These are phyloP conservation scores for Dicaeum eximium DNA, from an alignment of 2,113 vertebrate genomes.

Conservation along the genomic window DNA sequence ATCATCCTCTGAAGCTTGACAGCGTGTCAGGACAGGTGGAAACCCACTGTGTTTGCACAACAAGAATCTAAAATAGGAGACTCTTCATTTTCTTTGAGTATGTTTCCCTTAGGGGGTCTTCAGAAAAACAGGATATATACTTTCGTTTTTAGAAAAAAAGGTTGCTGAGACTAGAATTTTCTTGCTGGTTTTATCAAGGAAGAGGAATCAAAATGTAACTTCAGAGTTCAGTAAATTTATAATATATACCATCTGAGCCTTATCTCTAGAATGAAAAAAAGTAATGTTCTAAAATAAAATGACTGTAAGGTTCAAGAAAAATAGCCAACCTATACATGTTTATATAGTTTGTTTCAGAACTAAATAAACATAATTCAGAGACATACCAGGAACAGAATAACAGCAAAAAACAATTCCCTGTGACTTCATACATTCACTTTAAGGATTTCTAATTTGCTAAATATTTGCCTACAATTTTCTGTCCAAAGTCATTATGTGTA, in stretches of 20 bases:
- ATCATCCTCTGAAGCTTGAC: background rate
- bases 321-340: background rate
- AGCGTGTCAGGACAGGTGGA: background rate
- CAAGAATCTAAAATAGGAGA: slow-evolving; percentile 33
- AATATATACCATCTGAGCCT: background rate
- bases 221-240: background rate
- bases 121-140: slow-evolving; percentile 12
- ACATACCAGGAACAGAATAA: background rate
- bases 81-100: slow-evolving; percentile 37
- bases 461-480: background rate
- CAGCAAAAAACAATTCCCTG: background rate
- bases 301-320: background rate
- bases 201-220: background rate
- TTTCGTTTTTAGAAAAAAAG: background rate
- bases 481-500: background rate
- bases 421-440: background rate
- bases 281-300: background rate
- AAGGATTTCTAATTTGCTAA: background rate
- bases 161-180: background rate
- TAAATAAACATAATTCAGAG: background rate
- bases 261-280: background rate
- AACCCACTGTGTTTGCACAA: slow-evolving; percentile 37
- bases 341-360: background rate
- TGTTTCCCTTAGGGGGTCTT: slow-evolving; percentile 51
- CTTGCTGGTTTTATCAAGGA: slow-evolving; percentile 37